Base-by-base conservation (phyloP, 2,888 invertebrate genomes). In the Drosophila kuntzei region DNA sequence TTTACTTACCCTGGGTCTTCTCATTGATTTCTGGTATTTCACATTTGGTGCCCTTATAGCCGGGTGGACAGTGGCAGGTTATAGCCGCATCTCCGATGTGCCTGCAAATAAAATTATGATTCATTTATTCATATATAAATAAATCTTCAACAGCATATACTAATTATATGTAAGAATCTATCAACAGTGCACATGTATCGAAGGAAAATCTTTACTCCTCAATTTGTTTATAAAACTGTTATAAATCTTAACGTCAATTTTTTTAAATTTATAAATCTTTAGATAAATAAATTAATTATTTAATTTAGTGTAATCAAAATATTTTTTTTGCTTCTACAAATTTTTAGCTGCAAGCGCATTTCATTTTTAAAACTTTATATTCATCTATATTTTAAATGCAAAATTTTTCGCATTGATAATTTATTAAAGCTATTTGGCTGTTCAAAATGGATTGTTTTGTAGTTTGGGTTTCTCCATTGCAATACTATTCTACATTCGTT, bases 1-100 rank as follows among this genome's bases (percentile, higher is more conserved):
- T 37, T 65, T 14, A 90, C 92, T 92, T 87, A 92, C 92, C 92
- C 83, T 87, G 90, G 43, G 90, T 91, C 44, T 83, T 77, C 77
- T 90, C 90, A 59, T 89, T 90, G 69, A 91, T 87, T 85, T 92
- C 93, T 75, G 94, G 94, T 58, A 94, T 93, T 91, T 96, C 95
- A 89, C 96, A 96, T 83, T 94, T 94, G 87, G 95, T 95, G 43
- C 96, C 96, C 36, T 94, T 94, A 92, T 94, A 96, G 27, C 95
- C 95, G 0, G 93, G 91, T 6, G 94, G 93, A 91, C 96, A 96
- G 81, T 95, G 93, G 90, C 96, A 96, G 89, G 94, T 95, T 73
- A 95, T 95, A 25, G 95, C 95, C 61, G 95, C 95, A n/a, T 95
- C 95, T 5, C 96, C 96, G 91, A 96, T 94, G 92, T 96, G 96